phyloP scores from a whole-genome alignment of 2,113 vertebrate species.

The Rhinolophus sinicus region DNA sequence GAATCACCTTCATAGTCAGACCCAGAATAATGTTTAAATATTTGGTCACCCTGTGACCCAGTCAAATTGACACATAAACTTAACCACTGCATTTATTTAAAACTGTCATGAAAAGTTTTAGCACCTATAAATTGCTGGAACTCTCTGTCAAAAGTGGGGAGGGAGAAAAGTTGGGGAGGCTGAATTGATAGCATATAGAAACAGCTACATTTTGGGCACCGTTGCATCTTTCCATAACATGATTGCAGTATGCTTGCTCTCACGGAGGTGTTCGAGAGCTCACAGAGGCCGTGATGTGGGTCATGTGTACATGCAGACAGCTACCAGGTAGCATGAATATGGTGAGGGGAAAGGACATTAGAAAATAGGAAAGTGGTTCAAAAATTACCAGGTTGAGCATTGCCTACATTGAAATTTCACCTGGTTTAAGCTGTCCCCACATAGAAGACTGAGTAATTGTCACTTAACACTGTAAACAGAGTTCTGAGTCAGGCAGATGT shows the following conservation, averaged over 20 bases:
- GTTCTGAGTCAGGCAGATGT: neutral
- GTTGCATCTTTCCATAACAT: neutral
- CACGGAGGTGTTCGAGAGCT: neutral
- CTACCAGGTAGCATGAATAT: neutral
- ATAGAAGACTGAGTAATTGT: neutral
- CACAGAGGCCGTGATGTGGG: neutral
- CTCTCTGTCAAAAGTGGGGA: neutral
- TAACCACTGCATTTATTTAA: neutral
- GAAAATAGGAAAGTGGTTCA: neutral
- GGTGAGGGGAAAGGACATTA: neutral
- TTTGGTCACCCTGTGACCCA: neutral
- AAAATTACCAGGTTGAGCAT: neutral
- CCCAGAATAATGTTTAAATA: neutral
- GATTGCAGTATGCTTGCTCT: neutral
- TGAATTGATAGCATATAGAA: neutral
- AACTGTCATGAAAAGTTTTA: neutral
- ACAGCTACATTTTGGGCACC: neutral
- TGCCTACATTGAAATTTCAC: neutral
- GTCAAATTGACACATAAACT: neutral
- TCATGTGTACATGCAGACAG: neutral
- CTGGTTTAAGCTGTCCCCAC: neutral
- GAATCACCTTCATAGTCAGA: neutral
- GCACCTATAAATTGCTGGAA: neutral
- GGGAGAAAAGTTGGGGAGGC: too few relatives aligned
- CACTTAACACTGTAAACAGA: neutral